Percentiles rank a stretch among this genome's conserved stretches.
Conservation (phyloP, 2,888 invertebrate genomes). For the Zaprionus obscuricornis region DNA sequence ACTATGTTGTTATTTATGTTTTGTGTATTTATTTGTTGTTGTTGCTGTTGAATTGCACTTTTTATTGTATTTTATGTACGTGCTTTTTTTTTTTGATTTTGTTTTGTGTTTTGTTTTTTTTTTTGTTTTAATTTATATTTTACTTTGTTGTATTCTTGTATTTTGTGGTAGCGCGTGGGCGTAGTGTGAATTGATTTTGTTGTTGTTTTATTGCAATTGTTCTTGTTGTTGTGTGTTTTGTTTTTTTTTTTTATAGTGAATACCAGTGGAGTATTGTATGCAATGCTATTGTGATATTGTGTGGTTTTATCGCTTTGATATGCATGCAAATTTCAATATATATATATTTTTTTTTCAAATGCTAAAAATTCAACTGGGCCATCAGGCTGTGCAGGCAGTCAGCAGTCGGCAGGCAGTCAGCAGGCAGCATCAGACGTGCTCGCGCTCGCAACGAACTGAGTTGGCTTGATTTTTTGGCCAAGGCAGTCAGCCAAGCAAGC, state of each 20-base stretch:
- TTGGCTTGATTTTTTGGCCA: constrained; percentile 63
- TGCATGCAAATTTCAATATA: constrained; percentile 72
- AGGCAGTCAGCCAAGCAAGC: constrained; percentile 47
- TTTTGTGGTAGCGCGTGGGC: constrained; percentile 43
- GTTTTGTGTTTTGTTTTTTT: constrained; percentile 37
- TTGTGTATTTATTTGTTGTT: constrained; percentile 25
- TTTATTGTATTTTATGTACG: constrained; percentile 36
- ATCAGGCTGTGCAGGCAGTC: constrained; percentile 49
- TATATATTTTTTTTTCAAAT: no score
- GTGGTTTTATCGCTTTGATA: constrained; percentile 52
- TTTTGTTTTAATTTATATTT: constrained; percentile 7
- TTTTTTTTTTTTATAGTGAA: constrained; percentile 29
- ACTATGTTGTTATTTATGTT: constrained; percentile 34
- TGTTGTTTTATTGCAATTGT: constrained; percentile 5
- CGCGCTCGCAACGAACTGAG: constrained; percentile 77
- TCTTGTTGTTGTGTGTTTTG: no score
- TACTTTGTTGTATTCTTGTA: no score
- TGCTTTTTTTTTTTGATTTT: constrained; percentile 37
- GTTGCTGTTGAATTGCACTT: constrained; percentile 37
- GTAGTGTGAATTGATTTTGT: constrained; percentile 17
- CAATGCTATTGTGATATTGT: constrained; percentile 53
- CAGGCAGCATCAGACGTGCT: constrained; percentile 69
- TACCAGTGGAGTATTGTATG: constrained; percentile 46
- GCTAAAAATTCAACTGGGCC: constrained; percentile 62
- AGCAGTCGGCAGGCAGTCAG: constrained; percentile 42